Base-by-base conservation (phyloP, 2,888 invertebrate genomes). In the Diaprepes abbreviatus region DNA sequence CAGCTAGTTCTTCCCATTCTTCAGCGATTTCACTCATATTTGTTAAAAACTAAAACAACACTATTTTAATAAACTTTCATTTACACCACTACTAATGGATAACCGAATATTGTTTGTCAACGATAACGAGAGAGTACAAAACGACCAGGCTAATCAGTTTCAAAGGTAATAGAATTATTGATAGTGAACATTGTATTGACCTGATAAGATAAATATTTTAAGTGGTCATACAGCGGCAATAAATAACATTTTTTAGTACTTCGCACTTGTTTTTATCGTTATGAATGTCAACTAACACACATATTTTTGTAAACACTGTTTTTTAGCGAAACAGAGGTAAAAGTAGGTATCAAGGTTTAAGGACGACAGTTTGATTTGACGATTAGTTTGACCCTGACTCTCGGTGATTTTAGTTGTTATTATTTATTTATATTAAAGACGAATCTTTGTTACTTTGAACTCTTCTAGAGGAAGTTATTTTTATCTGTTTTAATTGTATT, bases 1-100 rank as follows among this genome's bases (percentile, higher is more conserved):
- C 63, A 1, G 31, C 17, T 17, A 80, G 66, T 65, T 79, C 79
- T 40, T 74, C 58, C 79, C 78, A 79, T 55, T 79, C 78, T 14
- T 71, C 62, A 14, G 75, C 52, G 33, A 60, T 28, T n/a, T 76
- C 77, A 31, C 70, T 28, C 75, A 77, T 76, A 54, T 24, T 40
- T 36, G 12, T 6, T 52, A 3, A 24, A 24, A 5, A 5, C 3
- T 24, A 24, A 24, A 24, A 24, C 5, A 5, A 4, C 24, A 24
- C 24, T 4, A 24, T 24, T 24, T 24, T 3, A 24, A 4, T 24
- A 24, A 24, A 24, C 24, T 5, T 24, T 5, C 5, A 14, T 19
- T 45, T 6, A 24, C 24, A 24, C 2, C 28, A 50, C 12, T 12
- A 7, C 6, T 10, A 45, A 14, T 28, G 9, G 1, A 9, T n/a